Base-by-base conservation (phyloP, 2,888 invertebrate genomes). In the Julus scandinavius region DNA sequence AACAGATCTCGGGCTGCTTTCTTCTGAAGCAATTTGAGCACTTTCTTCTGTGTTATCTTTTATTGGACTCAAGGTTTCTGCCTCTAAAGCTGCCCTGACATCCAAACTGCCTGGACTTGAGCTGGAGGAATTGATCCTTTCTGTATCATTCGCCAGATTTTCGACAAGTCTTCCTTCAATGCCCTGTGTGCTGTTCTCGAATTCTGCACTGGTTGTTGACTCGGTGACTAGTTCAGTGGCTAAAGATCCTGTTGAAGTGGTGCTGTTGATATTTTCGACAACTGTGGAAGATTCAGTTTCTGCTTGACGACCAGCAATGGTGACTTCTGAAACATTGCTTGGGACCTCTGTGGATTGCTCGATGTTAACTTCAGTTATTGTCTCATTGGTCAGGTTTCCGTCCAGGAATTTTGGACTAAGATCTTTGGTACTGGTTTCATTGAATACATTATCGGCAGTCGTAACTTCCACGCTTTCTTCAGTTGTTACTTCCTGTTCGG, bases 1-100 rank as follows among this genome's bases (percentile, higher is more conserved):
- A 45, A 85, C 85, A 40, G 85, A 85, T 50, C 29, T 29, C 11
- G 29, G 72, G 72, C 72, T 72, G 29, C 29, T 72, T 72, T 29
- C 72, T 3, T 72, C 72, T 11, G 72, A 72, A 72, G 29, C 29
- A 29, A 72, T 72, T 72, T 72, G 29, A 72, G 72, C 72, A 72
- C 72, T 72, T 11, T 72, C 72, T 29, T 72, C 72, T 29, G 29
- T 29, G 29, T n/a, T 29, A 72, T 72, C 13, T 11, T n/a, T 29
- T 72, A 72, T 29, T 72, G 72, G 72, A 29, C 72, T 29, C 72
- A 72, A 9, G 9, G 72, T 72, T n/a, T 85, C 85, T 41, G 41
- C 41, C 40, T 85, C 85, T 41, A 20, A 41, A 9, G 49, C 85
- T 20, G 85, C 41, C 17, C 85, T 41, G 41, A n/a, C 41, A 9